Evolutionary conservation across 2,797 vertebrate species (phyloP), one percentile per base, ranked within the genome.

Genomic region (Macropus fuliginosus): DNA sequence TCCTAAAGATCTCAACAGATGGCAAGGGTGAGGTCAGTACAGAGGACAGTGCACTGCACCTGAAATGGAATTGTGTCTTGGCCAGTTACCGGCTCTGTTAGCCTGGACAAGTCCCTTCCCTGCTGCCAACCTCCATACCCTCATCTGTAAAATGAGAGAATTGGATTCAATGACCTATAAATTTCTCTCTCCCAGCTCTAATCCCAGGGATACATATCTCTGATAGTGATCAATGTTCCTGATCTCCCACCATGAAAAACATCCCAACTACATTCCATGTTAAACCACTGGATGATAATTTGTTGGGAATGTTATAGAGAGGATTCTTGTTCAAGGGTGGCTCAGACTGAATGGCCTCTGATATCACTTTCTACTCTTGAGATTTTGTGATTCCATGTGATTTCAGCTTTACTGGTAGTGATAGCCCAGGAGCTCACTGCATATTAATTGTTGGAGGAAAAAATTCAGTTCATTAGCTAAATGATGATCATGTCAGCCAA

Each of bases 381-480:
- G 66, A 74, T 74, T 74, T 40, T 40, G 27, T 74, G n/a, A 81
- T 81, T 46, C 40, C 24, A 12, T 87, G 40, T 46, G 40, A 87
- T 0, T 34, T 34, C 28, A 16, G 8, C 8, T 90, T 54, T 54
- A 18, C 91, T 54, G 10, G 24, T 8, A 12, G 18, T 0, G 14
- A 18, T 4, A 24, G 21, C 81, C 5, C 10, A 46, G n/a, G 4
- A 2, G 0, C 14, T 87, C 13, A 54, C 46, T 54, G 29, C 74
- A 54, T 50, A 59, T 81, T 8, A 91, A 28, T 9, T 56, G 9
- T 27, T 91, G 81, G 81, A 27, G 34, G 16, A 54, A 90, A 24
- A 55, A 91, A 91, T 95, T 93, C 92, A 96, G 92, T 96, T 95
- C 96, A 90, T 91, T 95, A 94, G 14, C 56, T 97, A 96, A 98